Conservation (phyloP, 2,797 vertebrate species). For the Propithecus deckenii region DNA sequence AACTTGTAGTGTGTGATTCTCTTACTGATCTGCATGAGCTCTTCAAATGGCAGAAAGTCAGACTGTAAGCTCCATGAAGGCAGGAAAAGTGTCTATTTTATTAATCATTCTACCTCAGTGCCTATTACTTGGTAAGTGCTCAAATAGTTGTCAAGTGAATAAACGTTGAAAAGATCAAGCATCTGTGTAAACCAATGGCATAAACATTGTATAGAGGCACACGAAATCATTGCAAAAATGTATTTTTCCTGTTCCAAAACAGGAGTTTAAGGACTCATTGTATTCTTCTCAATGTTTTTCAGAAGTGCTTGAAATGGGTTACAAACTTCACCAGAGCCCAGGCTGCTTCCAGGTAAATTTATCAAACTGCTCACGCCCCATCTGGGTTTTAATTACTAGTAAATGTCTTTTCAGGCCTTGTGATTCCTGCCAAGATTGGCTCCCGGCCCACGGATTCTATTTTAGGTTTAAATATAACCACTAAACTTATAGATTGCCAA, state of each 20-base stretch:
- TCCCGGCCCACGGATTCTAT: neutral
- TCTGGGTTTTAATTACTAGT: conserved; percentile 19
- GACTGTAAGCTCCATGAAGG: neutral
- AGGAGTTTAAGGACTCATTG: no score
- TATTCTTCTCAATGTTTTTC: neutral
- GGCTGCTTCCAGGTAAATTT: neutral
- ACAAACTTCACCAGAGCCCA: neutral
- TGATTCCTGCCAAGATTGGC: neutral
- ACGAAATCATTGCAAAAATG: neutral
- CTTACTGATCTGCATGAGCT: neutral
- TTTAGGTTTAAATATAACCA: conserved; percentile 17
- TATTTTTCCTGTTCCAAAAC: neutral
- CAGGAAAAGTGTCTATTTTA: neutral
- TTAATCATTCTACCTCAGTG: neutral
- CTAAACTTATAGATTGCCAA: neutral
- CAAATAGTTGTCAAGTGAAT: neutral
- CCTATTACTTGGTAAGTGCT: neutral
- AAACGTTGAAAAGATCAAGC: neutral
- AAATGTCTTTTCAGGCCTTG: neutral
- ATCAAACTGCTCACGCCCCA: neutral
- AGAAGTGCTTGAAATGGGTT: neutral
- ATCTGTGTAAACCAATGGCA: neutral
- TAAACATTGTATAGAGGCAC: neutral
- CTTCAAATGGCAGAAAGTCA: neutral
- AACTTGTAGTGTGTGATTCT: neutral